Evolutionary conservation across 1,140 invertebrate species (phyloP), one percentile per base, ranked within the genome.

Genomic region (Cydia amplana): DNA sequence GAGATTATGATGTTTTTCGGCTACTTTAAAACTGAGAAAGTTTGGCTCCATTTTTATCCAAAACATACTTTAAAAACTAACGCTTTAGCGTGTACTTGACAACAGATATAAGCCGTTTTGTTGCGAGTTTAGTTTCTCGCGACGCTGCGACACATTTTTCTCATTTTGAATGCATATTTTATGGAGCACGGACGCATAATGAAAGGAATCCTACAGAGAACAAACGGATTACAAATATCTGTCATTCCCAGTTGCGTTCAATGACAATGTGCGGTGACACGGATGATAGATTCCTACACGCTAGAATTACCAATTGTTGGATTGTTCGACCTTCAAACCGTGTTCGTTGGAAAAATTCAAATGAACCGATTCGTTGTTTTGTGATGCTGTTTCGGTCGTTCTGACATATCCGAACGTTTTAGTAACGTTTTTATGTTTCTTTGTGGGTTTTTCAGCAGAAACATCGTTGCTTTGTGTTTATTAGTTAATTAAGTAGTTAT

Each of bases 161-260:
- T 90, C 88, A 87, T 90, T 86, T 89, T 84, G 83, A 82, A 87
- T 91, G 90, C 87, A 92, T 92, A 90, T 91, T 90, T 92, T 89
- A 91, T 92, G 86, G 80, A 84, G 82, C 83, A 86, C 83, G 85
- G 84, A 86, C 78, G 83, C 79, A 81, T 91, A 90, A 90, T 90
- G 88, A 89, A 85, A 85, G 83, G 82, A 89, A 84, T 85, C 83
- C 84, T 79, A 77, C 83, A 80, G 49, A 75, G 79, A 85, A 84
- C 82, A 87, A 87, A 90, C 84, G 87, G 87, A 88, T 88, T 87
- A 87, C 82, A 84, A 70, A 70, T 70, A 70, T 70, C 65, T 70
- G 65, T 70, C 65, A 70, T 70, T 70, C 28, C 16, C 65, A 70
- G 16, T 40, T 36, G 64, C 64, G 64, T 65, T 28, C 63, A 18